Percentiles rank a stretch among this genome's conserved stretches.
Evolutionary conservation across 1,140 invertebrate species (phyloP).

Genomic region (Caligus rogercresseyi): DNA sequence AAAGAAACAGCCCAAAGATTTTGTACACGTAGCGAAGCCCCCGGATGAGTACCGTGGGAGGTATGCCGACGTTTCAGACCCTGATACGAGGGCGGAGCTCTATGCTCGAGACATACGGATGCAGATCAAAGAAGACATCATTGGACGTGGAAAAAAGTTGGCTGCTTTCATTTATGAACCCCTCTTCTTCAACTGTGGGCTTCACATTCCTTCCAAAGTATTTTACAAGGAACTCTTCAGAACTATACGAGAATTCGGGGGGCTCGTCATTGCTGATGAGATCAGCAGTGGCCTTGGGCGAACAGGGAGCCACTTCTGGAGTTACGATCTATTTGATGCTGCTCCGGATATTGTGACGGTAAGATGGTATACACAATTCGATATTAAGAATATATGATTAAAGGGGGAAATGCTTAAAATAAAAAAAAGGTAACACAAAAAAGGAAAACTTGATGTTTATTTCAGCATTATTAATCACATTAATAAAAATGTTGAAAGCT

Average conservation of each 20-base stretch:
- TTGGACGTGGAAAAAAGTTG: conserved; percentile 29
- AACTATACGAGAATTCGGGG: conserved; percentile 35
- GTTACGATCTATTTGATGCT: conserved; percentile 32
- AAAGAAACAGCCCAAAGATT: not conserved
- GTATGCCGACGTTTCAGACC: not conserved
- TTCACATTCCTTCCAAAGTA: conserved; percentile 36
- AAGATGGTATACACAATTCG: too few relatives aligned
- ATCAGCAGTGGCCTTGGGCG: conserved; percentile 44
- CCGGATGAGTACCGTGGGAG: not conserved
- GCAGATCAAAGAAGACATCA: conserved; percentile 17
- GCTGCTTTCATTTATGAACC: conserved; percentile 38
- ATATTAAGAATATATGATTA: not conserved
- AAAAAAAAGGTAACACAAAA: not conserved
- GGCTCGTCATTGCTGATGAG: conserved; percentile 43
- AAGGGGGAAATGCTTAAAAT: not conserved
- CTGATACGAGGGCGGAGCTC: not conserved
- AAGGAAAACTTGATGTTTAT: too few relatives aligned
- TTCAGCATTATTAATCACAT: too few relatives aligned
- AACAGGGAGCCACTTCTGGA: conserved; percentile 41
- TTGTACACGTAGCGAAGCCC: not conserved
- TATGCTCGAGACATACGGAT: not conserved
- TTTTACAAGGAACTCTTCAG: conserved; percentile 32
- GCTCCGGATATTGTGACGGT: conserved; percentile 38
- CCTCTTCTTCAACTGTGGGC: conserved; percentile 41
- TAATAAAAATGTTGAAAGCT: too few relatives aligned